Base-by-base conservation (phyloP, 2,888 invertebrate species). In the Acanthopleura granulata region DNA sequence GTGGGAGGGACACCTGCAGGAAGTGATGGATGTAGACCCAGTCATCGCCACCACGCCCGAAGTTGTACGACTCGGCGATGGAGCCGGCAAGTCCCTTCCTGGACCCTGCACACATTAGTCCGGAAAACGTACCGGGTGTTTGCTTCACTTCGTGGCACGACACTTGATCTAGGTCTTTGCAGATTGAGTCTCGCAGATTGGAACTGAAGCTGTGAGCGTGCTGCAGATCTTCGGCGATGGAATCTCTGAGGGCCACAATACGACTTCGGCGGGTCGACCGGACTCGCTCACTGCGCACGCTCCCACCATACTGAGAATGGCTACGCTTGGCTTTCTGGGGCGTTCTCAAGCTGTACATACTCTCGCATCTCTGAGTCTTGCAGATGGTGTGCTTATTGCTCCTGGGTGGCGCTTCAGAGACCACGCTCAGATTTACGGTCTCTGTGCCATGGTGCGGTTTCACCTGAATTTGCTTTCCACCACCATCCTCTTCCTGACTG, bases 11-110 rank as follows among this genome's bases (percentile, higher is more conserved):
- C 6, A 66, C 66, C 29, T 66, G 22, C 1, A 66, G 29, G 29
- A 66, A 66, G 4, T 66, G 66, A 27, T 27, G 66, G 29, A 66
- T 66, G 29, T 66, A 66, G 3, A 6, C 16, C 66, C 66, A 66
- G 22, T 29, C 61, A 72, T 87, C 86, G 15, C 74, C 75, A 49
- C 78, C 81, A n/a, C 84, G 83, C 12, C 82, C 85, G 11, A 87
- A 77, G 61, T 85, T 82, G 76, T 85, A 86, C 11, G 84, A 84
- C 70, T 83, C 79, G 16, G 84, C 84, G 25, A 87, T 85, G 16
- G 86, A 85, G 15, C 83, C 85, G 3, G 83, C 85, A 15, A 87
- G 79, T 61, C 85, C 85, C 50, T 84, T 81, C 14, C 76, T 76
- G n/a, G 62, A 69, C 4, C 49, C 50, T n/a, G 66, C 16, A 27